A percentile compares a stretch with the other conserved stretches of the same genome.
phyloP scores from a whole-genome alignment of 1,140 invertebrate species.

The Drosophila punjabiensis region DNA sequence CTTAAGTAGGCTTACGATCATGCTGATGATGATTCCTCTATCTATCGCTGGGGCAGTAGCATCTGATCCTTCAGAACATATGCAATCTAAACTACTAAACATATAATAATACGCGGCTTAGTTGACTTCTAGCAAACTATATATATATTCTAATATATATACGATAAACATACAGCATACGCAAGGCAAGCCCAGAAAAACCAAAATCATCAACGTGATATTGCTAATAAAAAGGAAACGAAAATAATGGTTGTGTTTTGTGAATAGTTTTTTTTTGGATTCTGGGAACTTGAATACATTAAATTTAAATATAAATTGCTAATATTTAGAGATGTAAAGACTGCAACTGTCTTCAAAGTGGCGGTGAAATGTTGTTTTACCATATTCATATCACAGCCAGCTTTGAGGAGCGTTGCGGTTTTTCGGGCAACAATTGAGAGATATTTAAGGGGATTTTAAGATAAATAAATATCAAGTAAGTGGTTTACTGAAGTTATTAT shows the following conservation, averaged over 20 bases:
- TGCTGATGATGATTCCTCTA: conserved; percentile 49
- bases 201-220: conserved; percentile 80
- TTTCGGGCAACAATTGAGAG: neutral
- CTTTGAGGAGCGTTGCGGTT: conserved; percentile 90
- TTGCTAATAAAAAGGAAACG: conserved; percentile 69
- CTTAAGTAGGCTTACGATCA: conserved; percentile 44
- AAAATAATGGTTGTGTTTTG: conserved; percentile 41
- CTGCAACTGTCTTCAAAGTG: conserved; percentile 65
- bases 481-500: neutral
- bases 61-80: conserved; percentile 30
- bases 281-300: rapidly evolving
- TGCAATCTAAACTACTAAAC: conserved; percentile 61
- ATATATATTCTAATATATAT: conserved; percentile 53
- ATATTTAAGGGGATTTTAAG: neutral
- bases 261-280: conserved; percentile 7
- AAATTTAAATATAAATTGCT: neutral
- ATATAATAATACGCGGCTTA: conserved; percentile 64
- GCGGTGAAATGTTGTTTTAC: conserved; percentile 60
- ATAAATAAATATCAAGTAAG: too few species aligned
- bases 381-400: conserved; percentile 93
- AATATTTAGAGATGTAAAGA: neutral
- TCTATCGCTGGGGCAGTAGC: conserved; percentile 21
- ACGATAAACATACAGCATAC: conserved; percentile 51
- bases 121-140: conserved; percentile 61
- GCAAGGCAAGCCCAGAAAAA: conserved; percentile 38